Conservation (phyloP, 2,888 invertebrate genomes). For the Cerastis rubricosa region DNA sequence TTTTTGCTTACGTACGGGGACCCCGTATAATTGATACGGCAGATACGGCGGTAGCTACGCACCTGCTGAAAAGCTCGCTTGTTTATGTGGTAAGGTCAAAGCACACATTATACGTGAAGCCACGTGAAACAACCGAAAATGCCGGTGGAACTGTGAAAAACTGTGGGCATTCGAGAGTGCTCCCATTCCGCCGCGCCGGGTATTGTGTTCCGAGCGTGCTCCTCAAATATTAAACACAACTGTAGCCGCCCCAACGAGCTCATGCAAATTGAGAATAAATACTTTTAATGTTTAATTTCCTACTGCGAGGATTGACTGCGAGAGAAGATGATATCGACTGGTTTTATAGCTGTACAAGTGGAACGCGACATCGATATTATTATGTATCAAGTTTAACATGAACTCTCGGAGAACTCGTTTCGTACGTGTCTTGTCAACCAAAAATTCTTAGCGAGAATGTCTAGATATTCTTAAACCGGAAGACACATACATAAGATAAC, state of each 20-base stretch:
- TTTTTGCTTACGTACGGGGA: too few relatives aligned
- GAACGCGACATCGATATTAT: constrained; percentile 11
- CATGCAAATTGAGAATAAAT: constrained; percentile 69
- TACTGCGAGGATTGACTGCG: constrained; percentile 21
- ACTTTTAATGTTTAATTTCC: constrained; percentile 57
- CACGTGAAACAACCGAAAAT: constrained; percentile 52
- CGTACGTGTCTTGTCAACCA: not conserved
- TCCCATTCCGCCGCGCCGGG: constrained; percentile 56
- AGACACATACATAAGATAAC: not conserved
- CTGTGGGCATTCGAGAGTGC: constrained; percentile 53
- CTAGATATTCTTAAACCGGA: constrained; percentile 2
- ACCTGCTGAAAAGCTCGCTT: constrained; percentile 17
- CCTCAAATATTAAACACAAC: constrained; percentile 73
- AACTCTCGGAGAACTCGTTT: constrained; percentile 25
- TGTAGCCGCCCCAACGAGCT: constrained; percentile 62
- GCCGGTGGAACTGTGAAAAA: constrained; percentile 56
- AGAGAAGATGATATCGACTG: not conserved
- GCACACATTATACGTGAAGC: constrained; percentile 40
- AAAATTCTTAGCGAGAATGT: not conserved
- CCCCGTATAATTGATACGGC: too few relatives aligned
- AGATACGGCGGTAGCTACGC: too few relatives aligned
- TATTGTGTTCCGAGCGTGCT: constrained; percentile 63
- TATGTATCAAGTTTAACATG: constrained; percentile 23
- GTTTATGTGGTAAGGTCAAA: constrained; percentile 48
- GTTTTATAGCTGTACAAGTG: constrained; percentile 13